A percentile compares a stretch with the other conserved stretches of the same genome.
phyloP scores from a whole-genome alignment of 2,797 vertebrate species.

The Vultur gryphus region DNA sequence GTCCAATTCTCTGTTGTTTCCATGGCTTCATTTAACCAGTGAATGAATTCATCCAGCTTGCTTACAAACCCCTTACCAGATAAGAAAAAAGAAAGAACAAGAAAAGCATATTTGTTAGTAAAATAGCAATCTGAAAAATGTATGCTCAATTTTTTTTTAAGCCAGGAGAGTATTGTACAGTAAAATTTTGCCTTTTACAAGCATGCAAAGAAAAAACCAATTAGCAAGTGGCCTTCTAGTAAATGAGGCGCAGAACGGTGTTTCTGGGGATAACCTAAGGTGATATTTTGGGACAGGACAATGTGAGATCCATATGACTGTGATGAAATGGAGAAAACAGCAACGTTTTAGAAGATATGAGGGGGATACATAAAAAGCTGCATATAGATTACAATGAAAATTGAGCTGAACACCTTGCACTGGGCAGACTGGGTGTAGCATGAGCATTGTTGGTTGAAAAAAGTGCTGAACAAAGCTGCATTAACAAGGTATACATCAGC shows the following conservation, averaged over 20 bases:
- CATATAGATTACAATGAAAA: background rate
- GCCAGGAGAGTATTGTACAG: background rate
- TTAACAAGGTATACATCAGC: background rate
- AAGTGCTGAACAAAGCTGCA: background rate
- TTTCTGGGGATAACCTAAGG: background rate
- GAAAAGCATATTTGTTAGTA: slow-evolving; percentile 27
- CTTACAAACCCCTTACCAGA: slow-evolving; percentile 86
- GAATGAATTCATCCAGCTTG: slow-evolving; percentile 94
- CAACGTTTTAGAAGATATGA: background rate
- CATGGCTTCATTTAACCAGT: slow-evolving; percentile 92
- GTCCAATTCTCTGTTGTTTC: slow-evolving; percentile 96
- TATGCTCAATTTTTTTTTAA: background rate
- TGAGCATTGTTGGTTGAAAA: background rate
- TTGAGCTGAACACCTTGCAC: background rate
- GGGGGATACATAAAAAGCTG: background rate
- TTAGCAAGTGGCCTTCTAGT: background rate
- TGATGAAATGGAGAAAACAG: background rate
- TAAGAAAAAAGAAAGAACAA: slow-evolving; percentile 31
- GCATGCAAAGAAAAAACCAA: background rate
- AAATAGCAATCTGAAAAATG: slow-evolving; percentile 47
- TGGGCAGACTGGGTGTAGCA: background rate
- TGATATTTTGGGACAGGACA: background rate
- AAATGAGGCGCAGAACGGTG: background rate
- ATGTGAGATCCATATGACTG: background rate
- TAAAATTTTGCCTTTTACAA: background rate